Evolutionary conservation across 1,140 invertebrate species (phyloP).

Genomic region (Caenorhabditis inopinata): DNA sequence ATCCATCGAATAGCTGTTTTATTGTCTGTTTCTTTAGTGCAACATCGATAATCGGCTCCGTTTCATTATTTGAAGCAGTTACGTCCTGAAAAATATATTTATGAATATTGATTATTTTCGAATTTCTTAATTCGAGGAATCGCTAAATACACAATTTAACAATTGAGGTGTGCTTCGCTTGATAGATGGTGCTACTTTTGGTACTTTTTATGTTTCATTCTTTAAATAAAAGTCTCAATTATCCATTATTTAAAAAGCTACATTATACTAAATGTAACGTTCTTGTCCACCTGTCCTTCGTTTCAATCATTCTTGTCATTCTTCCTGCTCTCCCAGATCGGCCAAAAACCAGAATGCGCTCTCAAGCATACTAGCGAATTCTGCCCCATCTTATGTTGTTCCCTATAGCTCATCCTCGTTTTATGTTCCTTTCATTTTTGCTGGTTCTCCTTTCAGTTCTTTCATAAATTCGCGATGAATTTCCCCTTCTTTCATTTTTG

Average conservation of each 20-base stretch:
- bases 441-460: neutral
- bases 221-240: too few relatives aligned
- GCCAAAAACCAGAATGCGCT: slow-evolving; percentile 14
- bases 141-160: too few relatives aligned
- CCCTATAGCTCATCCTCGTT: neutral
- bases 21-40: slow-evolving; percentile 16
- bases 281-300: too few relatives aligned
- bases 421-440: slow-evolving; percentile 18
- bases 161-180: too few relatives aligned
- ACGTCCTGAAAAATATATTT: neutral
- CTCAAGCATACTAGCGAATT: slow-evolving; percentile 10
- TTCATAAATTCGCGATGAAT: slow-evolving; percentile 25
- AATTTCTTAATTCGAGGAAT: too few relatives aligned
- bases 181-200: too few relatives aligned
- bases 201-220: too few relatives aligned
- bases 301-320: neutral
- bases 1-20: slow-evolving; percentile 26
- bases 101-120: too few relatives aligned
- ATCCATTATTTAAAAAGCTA: too few relatives aligned
- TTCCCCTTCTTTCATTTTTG: neutral
- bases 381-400: neutral
- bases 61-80: neutral
- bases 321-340: neutral
- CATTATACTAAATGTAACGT: too few relatives aligned
- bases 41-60: neutral